phyloP scores from a whole-genome alignment of 2,113 vertebrate genomes.

The Microcebus griseorufus region DNA sequence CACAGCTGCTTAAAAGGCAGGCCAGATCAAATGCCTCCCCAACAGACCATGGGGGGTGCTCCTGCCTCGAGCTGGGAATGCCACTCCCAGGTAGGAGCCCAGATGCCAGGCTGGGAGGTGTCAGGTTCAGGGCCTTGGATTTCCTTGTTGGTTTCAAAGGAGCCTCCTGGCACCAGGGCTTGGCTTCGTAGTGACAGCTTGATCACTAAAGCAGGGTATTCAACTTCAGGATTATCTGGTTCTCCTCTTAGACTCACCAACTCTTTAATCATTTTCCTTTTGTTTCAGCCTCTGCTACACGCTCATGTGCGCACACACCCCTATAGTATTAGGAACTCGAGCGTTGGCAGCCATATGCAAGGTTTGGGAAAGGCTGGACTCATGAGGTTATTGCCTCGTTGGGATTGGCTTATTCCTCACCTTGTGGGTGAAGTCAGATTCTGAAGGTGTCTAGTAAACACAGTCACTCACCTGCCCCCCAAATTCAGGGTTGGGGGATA shows the following conservation, averaged over 20 bases:
- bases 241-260: background rate
- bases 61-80: background rate
- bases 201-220: background rate
- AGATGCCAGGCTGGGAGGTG: background rate
- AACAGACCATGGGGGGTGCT: rapidly evolving
- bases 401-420: background rate
- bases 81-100: background rate
- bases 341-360: background rate
- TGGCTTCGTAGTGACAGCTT: background rate
- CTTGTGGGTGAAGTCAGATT: background rate
- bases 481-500: background rate
- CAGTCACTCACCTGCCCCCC: background rate
- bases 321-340: background rate
- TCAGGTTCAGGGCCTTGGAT: background rate
- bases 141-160: background rate
- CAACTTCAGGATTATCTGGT: background rate
- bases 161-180: background rate
- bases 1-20: background rate
- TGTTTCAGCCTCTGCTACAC: background rate
- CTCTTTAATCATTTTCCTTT: background rate
- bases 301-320: background rate
- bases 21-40: background rate
- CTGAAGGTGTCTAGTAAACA: background rate
- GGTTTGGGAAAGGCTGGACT: background rate
- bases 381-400: background rate